Evolutionary conservation across 23 tunicate species (phyloP).

Genomic region (Ascidia mentula): DNA sequence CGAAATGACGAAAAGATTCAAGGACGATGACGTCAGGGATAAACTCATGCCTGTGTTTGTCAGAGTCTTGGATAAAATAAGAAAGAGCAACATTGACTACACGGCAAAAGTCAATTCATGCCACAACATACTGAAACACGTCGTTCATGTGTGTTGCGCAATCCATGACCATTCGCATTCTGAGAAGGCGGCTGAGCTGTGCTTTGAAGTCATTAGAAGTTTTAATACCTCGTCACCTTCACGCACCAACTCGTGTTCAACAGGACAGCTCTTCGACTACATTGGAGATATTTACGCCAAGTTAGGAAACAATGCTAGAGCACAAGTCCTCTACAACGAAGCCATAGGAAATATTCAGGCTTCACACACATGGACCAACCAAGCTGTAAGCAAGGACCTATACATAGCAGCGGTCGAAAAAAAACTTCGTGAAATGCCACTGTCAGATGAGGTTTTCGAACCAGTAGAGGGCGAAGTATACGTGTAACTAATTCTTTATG

Average conservation of each 20-base stretch:
- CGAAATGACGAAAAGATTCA: background rate
- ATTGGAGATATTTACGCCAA: background rate
- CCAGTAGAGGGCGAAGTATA: background rate
- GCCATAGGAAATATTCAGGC: background rate
- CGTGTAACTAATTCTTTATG: too few species aligned
- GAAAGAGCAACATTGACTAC: background rate
- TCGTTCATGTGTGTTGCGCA: background rate
- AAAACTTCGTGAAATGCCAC: background rate
- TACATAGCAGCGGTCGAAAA: background rate
- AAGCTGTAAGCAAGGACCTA: background rate
- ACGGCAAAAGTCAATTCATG: background rate
- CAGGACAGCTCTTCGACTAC: background rate
- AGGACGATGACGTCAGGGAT: background rate
- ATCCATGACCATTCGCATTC: background rate
- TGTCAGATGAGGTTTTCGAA: background rate
- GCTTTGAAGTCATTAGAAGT: background rate
- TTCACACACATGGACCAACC: background rate
- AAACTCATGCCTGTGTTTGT: background rate
- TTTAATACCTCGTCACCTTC: background rate
- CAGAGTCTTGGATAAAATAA: background rate
- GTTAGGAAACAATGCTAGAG: background rate
- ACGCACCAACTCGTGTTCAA: background rate
- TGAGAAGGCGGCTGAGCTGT: background rate
- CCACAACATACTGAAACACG: slow-evolving; percentile 8
- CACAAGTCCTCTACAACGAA: background rate